phyloP scores from a whole-genome alignment of 2,797 vertebrate genomes.

The Premnoplex brunnescens region DNA sequence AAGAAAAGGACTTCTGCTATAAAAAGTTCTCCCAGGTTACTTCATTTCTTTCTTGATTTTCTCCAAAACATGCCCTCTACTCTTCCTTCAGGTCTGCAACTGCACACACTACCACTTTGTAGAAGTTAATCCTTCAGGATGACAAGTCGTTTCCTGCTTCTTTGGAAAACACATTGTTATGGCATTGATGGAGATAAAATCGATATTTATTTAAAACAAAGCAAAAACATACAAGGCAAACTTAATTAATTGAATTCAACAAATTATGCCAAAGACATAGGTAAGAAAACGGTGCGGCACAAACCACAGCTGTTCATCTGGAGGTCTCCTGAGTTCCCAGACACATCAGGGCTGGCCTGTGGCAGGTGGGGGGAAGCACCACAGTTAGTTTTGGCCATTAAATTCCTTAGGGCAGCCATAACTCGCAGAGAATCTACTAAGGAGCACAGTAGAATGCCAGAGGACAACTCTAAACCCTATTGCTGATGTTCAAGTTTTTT shows the following conservation, averaged over 20 bases:
- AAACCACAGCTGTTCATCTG: neutral
- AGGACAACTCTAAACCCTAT: neutral
- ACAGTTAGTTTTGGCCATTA: neutral
- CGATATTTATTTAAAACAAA: neutral
- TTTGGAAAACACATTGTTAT: neutral
- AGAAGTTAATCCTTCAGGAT: neutral
- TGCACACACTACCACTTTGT: neutral
- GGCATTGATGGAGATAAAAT: neutral
- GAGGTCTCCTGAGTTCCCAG: neutral
- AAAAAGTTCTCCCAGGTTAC: neutral
- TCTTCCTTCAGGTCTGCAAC: neutral
- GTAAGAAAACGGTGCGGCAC: neutral
- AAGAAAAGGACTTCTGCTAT: neutral
- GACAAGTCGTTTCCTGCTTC: neutral
- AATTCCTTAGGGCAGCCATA: neutral
- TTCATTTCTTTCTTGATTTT: neutral
- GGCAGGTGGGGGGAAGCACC: accelerated
- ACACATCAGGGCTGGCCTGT: neutral
- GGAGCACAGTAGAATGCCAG: neutral
- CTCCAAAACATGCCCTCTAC: neutral
- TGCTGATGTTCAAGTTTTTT: neutral
- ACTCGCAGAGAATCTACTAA: neutral
- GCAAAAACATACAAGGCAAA: neutral
- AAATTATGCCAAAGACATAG: neutral
- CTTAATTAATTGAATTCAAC: neutral